Conservation (phyloP, 2,888 invertebrate species). For the Synanthedon tipuliformis region DNA sequence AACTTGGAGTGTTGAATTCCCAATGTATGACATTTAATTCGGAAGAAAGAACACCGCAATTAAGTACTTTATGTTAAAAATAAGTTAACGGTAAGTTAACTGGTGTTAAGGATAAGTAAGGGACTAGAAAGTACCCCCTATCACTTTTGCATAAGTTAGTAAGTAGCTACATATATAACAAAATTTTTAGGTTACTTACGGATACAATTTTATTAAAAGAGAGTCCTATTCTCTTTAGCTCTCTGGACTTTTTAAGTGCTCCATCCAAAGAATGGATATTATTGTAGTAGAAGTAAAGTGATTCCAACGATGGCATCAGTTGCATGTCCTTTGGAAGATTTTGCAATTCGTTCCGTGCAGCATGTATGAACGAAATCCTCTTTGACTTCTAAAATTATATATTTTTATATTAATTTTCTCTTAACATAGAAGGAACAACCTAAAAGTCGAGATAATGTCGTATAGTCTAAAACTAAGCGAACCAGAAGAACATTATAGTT, state of each 20-base stretch:
- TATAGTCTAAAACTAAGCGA: background rate
- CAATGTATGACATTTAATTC: no score
- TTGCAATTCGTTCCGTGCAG: slow-evolving; percentile 78
- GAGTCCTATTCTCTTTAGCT: slow-evolving; percentile 75
- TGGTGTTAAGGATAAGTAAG: no score
- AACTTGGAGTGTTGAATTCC: no score
- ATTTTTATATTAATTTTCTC: background rate
- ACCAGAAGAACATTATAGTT: no score
- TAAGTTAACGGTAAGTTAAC: no score
- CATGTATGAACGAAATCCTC: slow-evolving; percentile 77
- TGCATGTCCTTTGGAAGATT: slow-evolving; percentile 79
- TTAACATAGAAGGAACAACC: background rate
- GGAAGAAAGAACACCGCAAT: no score
- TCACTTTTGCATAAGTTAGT: no score
- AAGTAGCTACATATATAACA: no score
- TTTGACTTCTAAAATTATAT: slow-evolving; percentile 60
- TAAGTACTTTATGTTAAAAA: no score
- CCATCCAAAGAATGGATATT: slow-evolving; percentile 78
- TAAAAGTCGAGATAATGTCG: background rate
- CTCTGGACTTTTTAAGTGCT: slow-evolving; percentile 75
- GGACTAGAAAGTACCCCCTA: no score
- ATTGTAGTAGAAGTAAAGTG: slow-evolving; percentile 80
- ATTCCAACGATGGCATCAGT: slow-evolving; percentile 75
- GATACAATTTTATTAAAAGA: slow-evolving; percentile 80
- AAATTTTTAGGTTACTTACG: slow-evolving; percentile 62